Percentiles rank a stretch among this genome's conserved stretches.
Conservation (phyloP, 2,113 vertebrate species). For the Nothoprocta perdicaria region DNA sequence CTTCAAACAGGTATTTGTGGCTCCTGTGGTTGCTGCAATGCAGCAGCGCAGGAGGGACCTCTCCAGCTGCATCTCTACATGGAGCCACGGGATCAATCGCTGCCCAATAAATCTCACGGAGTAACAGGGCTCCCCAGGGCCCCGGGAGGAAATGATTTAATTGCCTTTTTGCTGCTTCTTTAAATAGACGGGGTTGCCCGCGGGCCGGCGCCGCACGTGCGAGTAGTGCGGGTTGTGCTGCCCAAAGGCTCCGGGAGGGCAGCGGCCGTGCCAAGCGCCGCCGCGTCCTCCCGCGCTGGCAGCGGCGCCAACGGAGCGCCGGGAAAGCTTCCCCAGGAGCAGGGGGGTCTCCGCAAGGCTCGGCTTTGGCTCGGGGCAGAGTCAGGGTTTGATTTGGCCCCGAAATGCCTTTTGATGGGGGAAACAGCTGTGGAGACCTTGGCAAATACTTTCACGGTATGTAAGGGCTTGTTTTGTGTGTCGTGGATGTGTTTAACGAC, state of each 20-base stretch:
- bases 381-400: background rate
- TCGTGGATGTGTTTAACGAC: accelerated
- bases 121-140: background rate
- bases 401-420: background rate
- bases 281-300: background rate
- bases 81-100: background rate
- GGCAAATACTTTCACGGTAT: background rate
- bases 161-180: background rate
- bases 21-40: accelerated
- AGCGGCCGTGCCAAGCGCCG: accelerated
- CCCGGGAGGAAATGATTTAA: background rate
- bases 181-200: background rate
- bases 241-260: background rate
- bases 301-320: accelerated
- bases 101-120: background rate
- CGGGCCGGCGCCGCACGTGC: background rate
- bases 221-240: background rate
- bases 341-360: background rate
- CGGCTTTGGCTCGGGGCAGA: background rate
- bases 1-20: accelerated
- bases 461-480: background rate
- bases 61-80: accelerated
- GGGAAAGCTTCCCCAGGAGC: background rate
- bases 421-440: background rate
- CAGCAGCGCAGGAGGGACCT: background rate